Evolutionary conservation across 2,797 vertebrate species (phyloP).

Genomic region (Pipistrellus nathusii): DNA sequence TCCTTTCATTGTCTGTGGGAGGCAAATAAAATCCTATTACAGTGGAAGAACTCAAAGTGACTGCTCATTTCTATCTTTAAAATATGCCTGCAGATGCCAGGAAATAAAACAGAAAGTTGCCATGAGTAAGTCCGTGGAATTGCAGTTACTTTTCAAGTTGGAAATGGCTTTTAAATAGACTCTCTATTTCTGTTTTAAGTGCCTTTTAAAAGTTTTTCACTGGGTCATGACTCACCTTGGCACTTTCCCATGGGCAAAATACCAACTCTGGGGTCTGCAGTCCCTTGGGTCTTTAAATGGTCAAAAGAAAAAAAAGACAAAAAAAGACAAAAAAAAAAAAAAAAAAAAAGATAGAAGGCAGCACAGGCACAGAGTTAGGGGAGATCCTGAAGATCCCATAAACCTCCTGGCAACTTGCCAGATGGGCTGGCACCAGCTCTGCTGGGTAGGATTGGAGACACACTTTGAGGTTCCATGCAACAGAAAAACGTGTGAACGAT

Average conservation of each 20-base stretch:
- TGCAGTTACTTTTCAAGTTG: slow-evolving; percentile 66
- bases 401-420: not conserved
- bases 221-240: slow-evolving; percentile 44
- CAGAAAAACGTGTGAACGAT: not conserved
- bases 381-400: not conserved
- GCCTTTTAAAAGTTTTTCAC: slow-evolving; percentile 65
- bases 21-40: slow-evolving; percentile 37
- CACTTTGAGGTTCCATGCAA: not conserved
- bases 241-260: slow-evolving; percentile 11
- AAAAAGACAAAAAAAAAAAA: not conserved
- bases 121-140: slow-evolving; percentile 64
- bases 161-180: slow-evolving; percentile 65
- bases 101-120: slow-evolving; percentile 59
- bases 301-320: slow-evolving; percentile 9
- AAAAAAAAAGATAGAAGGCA: not conserved
- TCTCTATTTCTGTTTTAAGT: slow-evolving; percentile 60
- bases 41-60: not conserved
- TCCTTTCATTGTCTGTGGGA: slow-evolving; percentile 48
- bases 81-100: slow-evolving; percentile 45
- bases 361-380: not conserved
- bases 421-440: not conserved
- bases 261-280: slow-evolving; percentile 45
- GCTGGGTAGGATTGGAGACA: not conserved
- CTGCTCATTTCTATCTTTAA: slow-evolving; percentile 30
- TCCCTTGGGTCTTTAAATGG: slow-evolving; percentile 30